phyloP scores from a whole-genome alignment of 2,113 vertebrate genomes.

The Thunnus thynnus region DNA sequence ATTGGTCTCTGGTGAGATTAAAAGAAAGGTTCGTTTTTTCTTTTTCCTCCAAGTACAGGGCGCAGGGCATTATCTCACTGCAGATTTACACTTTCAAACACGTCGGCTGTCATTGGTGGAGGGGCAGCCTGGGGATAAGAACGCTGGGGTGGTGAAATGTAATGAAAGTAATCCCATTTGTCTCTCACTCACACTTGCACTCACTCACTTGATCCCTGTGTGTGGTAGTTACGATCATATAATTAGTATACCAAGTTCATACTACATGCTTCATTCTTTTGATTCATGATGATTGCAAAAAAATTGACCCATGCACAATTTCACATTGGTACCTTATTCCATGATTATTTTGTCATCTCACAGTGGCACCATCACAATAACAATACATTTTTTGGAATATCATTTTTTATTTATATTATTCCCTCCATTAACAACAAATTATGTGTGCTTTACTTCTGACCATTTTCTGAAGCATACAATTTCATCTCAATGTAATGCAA shows the following conservation, averaged over 20 bases:
- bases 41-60: conserved; percentile 47
- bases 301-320: conserved; percentile 6
- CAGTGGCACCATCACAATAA: neutral
- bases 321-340: neutral
- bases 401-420: neutral
- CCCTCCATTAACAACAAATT: too few relatives aligned
- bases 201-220: neutral
- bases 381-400: neutral
- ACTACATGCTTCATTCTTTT: neutral
- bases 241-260: neutral
- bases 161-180: conserved; percentile 52
- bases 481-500: conserved; percentile 48
- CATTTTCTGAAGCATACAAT: conserved; percentile 21
- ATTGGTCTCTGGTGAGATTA: conserved; percentile 62
- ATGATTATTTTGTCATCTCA: conserved; percentile 11
- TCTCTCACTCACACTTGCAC: conserved; percentile 32
- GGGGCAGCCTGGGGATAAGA: conserved; percentile 59
- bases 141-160: conserved; percentile 33
- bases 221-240: neutral
- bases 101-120: conserved; percentile 42
- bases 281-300: neutral
- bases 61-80: conserved; percentile 55
- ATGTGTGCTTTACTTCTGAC: conserved; percentile 7
- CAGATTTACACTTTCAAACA: conserved; percentile 71
- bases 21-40: conserved; percentile 65